phyloP scores from a whole-genome alignment of 2,797 vertebrate genomes.

The Chaenodraco wilsoni region DNA sequence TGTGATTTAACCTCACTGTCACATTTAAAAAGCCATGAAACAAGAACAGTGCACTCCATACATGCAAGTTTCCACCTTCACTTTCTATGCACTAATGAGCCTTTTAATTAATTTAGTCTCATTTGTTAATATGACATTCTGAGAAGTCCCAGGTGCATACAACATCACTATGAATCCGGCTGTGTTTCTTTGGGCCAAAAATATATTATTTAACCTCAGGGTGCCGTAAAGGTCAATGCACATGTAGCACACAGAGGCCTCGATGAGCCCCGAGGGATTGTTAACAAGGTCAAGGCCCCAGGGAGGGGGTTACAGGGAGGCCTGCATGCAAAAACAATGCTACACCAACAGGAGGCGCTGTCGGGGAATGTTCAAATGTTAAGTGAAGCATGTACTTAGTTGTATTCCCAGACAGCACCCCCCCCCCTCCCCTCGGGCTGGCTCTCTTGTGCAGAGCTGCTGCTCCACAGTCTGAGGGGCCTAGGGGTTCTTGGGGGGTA shows the following conservation, averaged over 20 bases:
- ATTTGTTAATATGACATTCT: conserved; percentile 55
- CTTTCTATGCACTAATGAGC: neutral
- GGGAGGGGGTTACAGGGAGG: conserved; percentile 68
- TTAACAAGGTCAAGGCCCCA: conserved; percentile 78
- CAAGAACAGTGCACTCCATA: conserved; percentile 46
- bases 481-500: conserved; percentile 77
- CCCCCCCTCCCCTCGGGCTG: conserved; percentile 61
- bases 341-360: conserved; percentile 75
- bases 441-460: conserved; percentile 72
- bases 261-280: conserved; percentile 65
- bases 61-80: neutral
- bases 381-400: conserved; percentile 76
- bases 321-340: conserved; percentile 59
- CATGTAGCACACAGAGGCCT: conserved; percentile 69
- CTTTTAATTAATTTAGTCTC: conserved; percentile 62
- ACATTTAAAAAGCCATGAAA: conserved; percentile 29
- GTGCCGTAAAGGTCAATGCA: conserved; percentile 75
- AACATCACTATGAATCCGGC: conserved; percentile 42
- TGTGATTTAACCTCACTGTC: conserved; percentile 22
- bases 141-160: conserved; percentile 62
- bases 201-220: conserved; percentile 68
- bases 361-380: conserved; percentile 53
- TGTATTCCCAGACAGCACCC: conserved; percentile 79
- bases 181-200: conserved; percentile 62
- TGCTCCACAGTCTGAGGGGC: conserved; percentile 78